A percentile compares a stretch with the other conserved stretches of the same genome.
These are phyloP conservation scores for Podiceps cristatus DNA, from an alignment of 2,113 vertebrate genomes.

Conservation along the genomic window DNA sequence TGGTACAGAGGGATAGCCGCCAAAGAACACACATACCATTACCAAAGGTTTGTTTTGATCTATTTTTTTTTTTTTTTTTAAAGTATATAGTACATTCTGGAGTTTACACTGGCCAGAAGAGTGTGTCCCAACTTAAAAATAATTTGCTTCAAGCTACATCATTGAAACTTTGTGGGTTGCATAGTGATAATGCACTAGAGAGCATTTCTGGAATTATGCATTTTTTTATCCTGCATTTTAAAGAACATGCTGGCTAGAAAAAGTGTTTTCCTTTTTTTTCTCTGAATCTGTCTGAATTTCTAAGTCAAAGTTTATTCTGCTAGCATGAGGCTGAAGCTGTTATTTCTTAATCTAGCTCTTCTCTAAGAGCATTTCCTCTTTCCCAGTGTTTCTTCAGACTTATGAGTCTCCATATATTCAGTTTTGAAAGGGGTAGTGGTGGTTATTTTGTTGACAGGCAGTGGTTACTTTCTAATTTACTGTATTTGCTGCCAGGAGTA, in stretches of 20 bases:
- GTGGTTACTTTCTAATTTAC: background rate
- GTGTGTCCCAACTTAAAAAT: background rate
- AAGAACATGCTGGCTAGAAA: background rate
- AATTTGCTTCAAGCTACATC: background rate
- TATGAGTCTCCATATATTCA: background rate
- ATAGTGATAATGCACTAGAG: background rate
- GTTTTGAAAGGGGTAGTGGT: background rate
- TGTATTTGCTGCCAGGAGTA: background rate
- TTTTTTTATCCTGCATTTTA: background rate
- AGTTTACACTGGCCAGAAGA: background rate
- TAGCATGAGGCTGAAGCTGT: background rate
- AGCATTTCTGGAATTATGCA: background rate
- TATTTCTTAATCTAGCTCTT: background rate
- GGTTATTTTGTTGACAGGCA: background rate
- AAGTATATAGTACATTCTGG: background rate
- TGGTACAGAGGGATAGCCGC: background rate
- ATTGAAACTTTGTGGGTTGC: background rate
- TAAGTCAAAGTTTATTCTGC: slow-evolving; percentile 48
- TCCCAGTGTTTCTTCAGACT: background rate
- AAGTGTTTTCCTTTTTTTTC: background rate
- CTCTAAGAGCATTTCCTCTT: background rate
- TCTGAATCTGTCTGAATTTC: slow-evolving; percentile 8
- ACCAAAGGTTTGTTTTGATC: background rate
- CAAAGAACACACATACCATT: background rate
- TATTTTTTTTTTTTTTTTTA: background rate